Conservation (phyloP, 2,113 vertebrate genomes). For the Ciconia boyciana region DNA sequence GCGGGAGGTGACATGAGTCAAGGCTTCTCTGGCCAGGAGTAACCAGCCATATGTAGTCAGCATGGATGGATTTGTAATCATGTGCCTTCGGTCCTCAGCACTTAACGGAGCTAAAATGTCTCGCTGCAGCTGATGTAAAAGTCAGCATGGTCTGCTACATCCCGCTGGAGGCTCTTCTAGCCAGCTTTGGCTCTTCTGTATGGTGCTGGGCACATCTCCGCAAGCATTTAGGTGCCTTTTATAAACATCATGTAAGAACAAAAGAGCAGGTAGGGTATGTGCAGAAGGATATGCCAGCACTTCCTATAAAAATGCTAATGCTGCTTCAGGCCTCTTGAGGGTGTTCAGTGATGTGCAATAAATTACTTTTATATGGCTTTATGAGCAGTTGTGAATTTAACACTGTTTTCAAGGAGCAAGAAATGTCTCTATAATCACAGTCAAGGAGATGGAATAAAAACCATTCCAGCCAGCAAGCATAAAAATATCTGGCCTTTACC, state of each 20-base stretch:
- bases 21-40: background rate
- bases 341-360: slow-evolving; percentile 1
- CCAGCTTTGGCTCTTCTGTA: background rate
- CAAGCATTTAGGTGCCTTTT: background rate
- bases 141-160: accelerated
- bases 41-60: background rate
- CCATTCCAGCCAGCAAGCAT: background rate
- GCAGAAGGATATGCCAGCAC: background rate
- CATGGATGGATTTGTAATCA: background rate
- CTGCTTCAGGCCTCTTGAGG: background rate
- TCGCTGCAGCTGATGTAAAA: background rate
- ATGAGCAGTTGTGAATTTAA: slow-evolving; percentile 22
- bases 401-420: slow-evolving; percentile 9
- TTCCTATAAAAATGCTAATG: slow-evolving; percentile 5
- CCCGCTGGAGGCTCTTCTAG: background rate
- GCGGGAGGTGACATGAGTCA: accelerated
- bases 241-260: background rate
- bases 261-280: background rate
- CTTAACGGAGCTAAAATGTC: accelerated
- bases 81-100: background rate
- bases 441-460: background rate
- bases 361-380: slow-evolving; percentile 20
- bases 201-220: background rate
- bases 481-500: slow-evolving; percentile 34
- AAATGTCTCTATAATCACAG: background rate